These are phyloP conservation scores for Jacana jacana DNA, from an alignment of 2,113 vertebrate genomes.

Conservation along the genomic window DNA sequence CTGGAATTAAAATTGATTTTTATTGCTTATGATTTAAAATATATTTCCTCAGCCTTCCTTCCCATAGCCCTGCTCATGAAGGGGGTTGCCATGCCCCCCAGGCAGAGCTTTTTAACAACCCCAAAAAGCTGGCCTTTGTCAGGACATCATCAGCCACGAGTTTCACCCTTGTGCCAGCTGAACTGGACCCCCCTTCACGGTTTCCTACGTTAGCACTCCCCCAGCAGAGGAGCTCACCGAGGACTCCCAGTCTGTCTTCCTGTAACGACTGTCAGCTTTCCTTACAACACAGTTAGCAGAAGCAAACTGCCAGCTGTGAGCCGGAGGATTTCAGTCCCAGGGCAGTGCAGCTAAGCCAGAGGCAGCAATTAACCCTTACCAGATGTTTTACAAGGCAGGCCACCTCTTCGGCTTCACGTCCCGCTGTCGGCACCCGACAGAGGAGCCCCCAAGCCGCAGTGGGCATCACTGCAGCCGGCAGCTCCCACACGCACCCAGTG, in stretches of 20 bases:
- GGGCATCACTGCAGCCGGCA: neutral
- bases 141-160: neutral
- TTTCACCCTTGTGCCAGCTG: neutral
- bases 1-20: neutral
- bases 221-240: neutral
- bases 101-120: neutral
- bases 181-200: neutral
- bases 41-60: neutral
- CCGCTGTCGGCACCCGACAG: neutral
- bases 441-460: neutral
- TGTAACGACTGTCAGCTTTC: neutral
- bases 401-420: neutral
- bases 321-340: accelerated
- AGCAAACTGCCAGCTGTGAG: neutral
- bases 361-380: conserved; percentile 18
- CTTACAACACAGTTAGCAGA: neutral
- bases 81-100: neutral
- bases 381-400: neutral
- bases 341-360: neutral
- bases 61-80: neutral
- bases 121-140: neutral
- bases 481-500: neutral
- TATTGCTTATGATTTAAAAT: neutral
- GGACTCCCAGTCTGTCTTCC: neutral
- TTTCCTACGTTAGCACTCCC: neutral